These are phyloP conservation scores for Hephaestus fuliginosus DNA, from an alignment of 2,797 vertebrate genomes.

Conservation along the genomic window DNA sequence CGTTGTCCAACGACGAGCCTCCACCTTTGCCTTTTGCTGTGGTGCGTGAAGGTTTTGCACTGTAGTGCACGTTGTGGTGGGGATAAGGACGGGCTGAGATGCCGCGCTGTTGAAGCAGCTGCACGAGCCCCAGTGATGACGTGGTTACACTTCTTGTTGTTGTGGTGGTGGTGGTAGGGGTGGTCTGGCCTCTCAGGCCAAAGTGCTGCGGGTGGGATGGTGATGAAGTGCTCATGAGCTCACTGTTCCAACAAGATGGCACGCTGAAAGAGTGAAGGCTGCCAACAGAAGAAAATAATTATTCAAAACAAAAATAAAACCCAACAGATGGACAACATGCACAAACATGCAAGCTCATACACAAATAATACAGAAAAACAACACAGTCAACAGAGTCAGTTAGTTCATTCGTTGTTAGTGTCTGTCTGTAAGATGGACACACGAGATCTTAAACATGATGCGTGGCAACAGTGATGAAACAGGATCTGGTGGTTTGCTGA, in stretches of 20 bases:
- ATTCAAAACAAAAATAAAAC: neutral
- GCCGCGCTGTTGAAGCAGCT: slow-evolving; percentile 84
- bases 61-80: slow-evolving; percentile 30
- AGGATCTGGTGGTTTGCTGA: slow-evolving; percentile 22
- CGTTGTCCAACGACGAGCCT: slow-evolving; percentile 12
- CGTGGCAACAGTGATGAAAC: neutral
- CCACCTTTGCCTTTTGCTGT: slow-evolving; percentile 25
- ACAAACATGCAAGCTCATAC: slow-evolving; percentile 13
- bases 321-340: neutral
- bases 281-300: slow-evolving; percentile 31
- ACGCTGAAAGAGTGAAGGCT: slow-evolving; percentile 87
- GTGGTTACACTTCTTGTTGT: slow-evolving; percentile 39
- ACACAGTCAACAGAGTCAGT: neutral
- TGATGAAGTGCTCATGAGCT: slow-evolving; percentile 81
- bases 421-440: slow-evolving; percentile 27
- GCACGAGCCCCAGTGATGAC: slow-evolving; percentile 82
- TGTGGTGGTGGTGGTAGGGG: slow-evolving; percentile 21
- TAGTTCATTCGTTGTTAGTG: slow-evolving; percentile 29
- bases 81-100: slow-evolving; percentile 81
- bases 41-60: slow-evolving; percentile 17
- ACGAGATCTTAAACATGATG: slow-evolving; percentile 16
- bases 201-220: slow-evolving; percentile 56
- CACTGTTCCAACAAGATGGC: slow-evolving; percentile 88
- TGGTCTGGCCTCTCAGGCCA: slow-evolving; percentile 11
- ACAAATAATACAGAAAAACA: neutral